Percentiles rank a stretch among this genome's conserved stretches.
These are phyloP conservation scores for Mustela nigripes DNA, from an alignment of 2,113 vertebrate genomes.

Conservation along the genomic window DNA sequence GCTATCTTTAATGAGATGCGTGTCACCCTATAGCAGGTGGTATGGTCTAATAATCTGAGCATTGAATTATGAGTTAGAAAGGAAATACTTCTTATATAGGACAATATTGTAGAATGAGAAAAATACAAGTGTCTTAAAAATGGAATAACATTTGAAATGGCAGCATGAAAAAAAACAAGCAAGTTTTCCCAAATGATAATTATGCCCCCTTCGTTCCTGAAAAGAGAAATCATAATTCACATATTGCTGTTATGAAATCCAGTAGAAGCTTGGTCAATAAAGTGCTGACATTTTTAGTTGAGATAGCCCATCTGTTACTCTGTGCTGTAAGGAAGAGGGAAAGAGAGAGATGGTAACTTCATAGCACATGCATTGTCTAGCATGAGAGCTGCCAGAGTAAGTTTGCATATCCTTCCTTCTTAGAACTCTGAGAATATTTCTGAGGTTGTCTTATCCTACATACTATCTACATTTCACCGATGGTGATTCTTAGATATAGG, in stretches of 20 bases:
- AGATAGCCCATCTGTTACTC: slow-evolving; percentile 67
- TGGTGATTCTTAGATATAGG: neutral
- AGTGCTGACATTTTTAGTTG: slow-evolving; percentile 70
- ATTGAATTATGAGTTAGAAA: slow-evolving; percentile 74
- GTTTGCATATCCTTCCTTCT: neutral
- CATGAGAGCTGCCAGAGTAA: slow-evolving; percentile 40
- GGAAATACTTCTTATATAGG: slow-evolving; percentile 68
- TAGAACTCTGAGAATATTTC: neutral
- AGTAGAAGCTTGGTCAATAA: slow-evolving; percentile 69
- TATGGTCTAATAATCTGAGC: slow-evolving; percentile 72
- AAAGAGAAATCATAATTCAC: slow-evolving; percentile 65
- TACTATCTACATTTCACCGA: neutral
- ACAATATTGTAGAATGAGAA: slow-evolving; percentile 51
- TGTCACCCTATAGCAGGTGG: slow-evolving; percentile 75
- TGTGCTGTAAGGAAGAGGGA: slow-evolving; percentile 42
- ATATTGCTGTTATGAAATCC: slow-evolving; percentile 63
- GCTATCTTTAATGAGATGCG: slow-evolving; percentile 80
- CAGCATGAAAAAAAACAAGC: neutral
- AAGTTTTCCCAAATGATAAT: slow-evolving; percentile 68
- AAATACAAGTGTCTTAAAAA: slow-evolving; percentile 65
- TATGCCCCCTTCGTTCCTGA: slow-evolving; percentile 23
- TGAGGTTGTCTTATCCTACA: neutral
- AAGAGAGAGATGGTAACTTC: neutral
- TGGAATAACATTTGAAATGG: slow-evolving; percentile 68
- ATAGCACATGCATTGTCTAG: slow-evolving; percentile 21